phyloP scores from a whole-genome alignment of 2,888 invertebrate species.

The Teinopalpus imperialis region DNA sequence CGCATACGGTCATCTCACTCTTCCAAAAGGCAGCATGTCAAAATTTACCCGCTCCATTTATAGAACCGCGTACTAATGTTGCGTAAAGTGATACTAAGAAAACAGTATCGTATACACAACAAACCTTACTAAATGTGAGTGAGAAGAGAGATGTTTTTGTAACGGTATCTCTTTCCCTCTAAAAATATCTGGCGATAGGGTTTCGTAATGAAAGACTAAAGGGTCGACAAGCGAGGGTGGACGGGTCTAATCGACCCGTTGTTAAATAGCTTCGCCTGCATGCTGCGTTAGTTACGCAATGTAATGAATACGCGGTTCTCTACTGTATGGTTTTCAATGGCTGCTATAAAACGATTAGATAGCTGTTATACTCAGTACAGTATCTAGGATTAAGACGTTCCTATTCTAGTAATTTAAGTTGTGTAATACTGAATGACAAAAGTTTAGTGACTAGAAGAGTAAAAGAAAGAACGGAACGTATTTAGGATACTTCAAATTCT shows the following conservation, averaged over 20 bases:
- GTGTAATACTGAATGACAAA: too few relatives aligned
- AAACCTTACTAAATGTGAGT: conserved; percentile 36
- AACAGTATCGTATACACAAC: conserved; percentile 51
- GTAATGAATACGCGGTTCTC: conserved; percentile 65
- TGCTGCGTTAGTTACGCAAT: conserved; percentile 63
- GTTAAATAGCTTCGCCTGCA: conserved; percentile 63
- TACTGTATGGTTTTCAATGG: conserved; percentile 61
- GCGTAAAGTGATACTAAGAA: conserved; percentile 66
- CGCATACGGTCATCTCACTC: not conserved
- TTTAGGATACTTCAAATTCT: too few relatives aligned
- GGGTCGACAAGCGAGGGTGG: conserved; percentile 59
- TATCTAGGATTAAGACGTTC: too few relatives aligned
- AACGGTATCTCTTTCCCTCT: conserved; percentile 40
- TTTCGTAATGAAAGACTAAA: conserved; percentile 28
- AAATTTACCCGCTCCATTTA: conserved; percentile 45
- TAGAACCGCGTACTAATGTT: conserved; percentile 52
- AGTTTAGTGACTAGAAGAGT: too few relatives aligned
- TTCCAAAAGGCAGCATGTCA: conserved; percentile 18
- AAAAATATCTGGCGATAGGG: conserved; percentile 30
- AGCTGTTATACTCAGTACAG: conserved; percentile 37
- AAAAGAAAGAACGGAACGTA: too few relatives aligned
- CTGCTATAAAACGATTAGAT: conserved; percentile 39
- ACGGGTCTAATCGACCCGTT: conserved; percentile 59
- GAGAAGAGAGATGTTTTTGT: conserved; percentile 33
- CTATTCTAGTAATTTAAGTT: too few relatives aligned